Percentiles rank a stretch among this genome's conserved stretches.
Conservation (phyloP, 2,888 invertebrate genomes). For the Idaea straminata region DNA sequence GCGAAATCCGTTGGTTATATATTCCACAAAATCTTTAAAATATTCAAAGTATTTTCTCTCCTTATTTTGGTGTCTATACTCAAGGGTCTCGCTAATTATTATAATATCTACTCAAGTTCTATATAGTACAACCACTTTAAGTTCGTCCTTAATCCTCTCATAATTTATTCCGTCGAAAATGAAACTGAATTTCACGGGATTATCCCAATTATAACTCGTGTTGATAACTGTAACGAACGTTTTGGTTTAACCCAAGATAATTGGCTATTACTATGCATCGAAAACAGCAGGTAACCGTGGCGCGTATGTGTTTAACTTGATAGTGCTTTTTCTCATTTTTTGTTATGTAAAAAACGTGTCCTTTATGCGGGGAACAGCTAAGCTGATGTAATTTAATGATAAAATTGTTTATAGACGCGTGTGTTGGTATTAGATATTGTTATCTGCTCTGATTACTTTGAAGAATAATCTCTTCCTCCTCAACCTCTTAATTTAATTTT, state of each 20-base stretch:
- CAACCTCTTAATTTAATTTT: too few relatives aligned
- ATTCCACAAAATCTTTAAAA: too few relatives aligned
- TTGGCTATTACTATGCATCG: constrained; percentile 32
- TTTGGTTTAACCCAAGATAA: constrained; percentile 20
- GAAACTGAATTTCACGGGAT: constrained; percentile 28
- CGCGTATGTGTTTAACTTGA: constrained; percentile 7
- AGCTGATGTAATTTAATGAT: not conserved
- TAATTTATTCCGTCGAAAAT: constrained; percentile 27
- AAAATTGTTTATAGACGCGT: not conserved
- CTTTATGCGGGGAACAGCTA: not conserved
- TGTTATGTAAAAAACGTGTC: constrained; percentile 1
- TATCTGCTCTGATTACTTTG: not conserved
- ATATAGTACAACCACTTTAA: not conserved
- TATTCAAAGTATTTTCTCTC: too few relatives aligned
- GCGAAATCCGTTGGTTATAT: too few relatives aligned
- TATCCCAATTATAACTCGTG: constrained; percentile 28
- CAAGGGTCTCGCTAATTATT: too few relatives aligned
- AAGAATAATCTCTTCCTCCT: too few relatives aligned
- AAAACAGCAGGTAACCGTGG: constrained; percentile 11
- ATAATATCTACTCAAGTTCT: not conserved
- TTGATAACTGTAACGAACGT: constrained; percentile 28
- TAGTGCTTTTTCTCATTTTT: not conserved
- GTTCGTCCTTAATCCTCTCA: not conserved
- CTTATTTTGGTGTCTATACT: too few relatives aligned
- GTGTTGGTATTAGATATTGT: not conserved